A percentile compares a stretch with the other conserved stretches of the same genome.
These are phyloP conservation scores for Orchesella cincta DNA, from an alignment of 1,140 invertebrate species.

Conservation along the genomic window DNA sequence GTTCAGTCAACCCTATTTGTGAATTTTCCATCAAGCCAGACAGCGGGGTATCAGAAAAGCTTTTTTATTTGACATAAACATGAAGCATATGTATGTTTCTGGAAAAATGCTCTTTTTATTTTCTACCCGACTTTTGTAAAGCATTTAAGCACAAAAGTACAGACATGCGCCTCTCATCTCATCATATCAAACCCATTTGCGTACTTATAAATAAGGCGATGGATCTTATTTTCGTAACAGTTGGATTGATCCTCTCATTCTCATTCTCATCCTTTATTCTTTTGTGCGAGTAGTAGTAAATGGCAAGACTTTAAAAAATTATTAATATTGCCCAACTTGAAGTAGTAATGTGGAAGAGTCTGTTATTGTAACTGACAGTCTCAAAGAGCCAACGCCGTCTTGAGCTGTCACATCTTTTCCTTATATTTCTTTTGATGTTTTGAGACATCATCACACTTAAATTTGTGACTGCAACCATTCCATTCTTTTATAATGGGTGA, in stretches of 20 bases:
- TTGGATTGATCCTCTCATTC: not conserved
- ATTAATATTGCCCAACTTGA: not conserved
- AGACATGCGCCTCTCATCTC: too few relatives aligned
- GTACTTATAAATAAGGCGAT: too few relatives aligned
- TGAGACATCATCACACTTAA: constrained; percentile 17
- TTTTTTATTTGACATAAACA: not conserved
- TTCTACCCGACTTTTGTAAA: too few relatives aligned
- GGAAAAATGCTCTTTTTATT: too few relatives aligned
- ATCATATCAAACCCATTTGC: too few relatives aligned
- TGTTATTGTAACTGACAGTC: constrained; percentile 1
- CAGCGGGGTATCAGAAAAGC: not conserved
- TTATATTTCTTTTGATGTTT: constrained; percentile 11
- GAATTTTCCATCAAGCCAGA: not conserved
- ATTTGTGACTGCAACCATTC: not conserved
- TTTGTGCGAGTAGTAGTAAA: not conserved
- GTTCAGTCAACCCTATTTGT: not conserved
- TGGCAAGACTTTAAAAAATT: not conserved
- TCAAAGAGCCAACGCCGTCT: not conserved
- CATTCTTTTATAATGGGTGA: not conserved
- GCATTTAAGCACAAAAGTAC: too few relatives aligned
- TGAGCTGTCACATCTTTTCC: constrained; percentile 17
- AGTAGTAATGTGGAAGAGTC: not conserved
- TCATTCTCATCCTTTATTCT: not conserved
- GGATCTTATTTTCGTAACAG: not conserved
- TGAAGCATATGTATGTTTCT: not conserved